Evolutionary conservation across 2,888 invertebrate genomes (phyloP).

Genomic region (Caradrina clavipalpis): DNA sequence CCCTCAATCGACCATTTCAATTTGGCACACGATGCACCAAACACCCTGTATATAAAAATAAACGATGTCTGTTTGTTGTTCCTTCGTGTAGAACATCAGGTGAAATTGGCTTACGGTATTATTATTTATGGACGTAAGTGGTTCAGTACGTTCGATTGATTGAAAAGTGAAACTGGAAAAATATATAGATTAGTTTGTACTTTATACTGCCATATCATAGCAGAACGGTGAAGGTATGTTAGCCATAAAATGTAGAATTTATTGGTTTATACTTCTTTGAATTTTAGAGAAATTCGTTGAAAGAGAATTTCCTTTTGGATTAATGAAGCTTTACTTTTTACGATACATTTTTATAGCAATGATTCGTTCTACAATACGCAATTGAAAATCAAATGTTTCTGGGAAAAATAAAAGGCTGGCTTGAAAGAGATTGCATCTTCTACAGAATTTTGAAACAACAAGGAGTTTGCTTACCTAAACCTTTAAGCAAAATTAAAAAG

Average conservation of each 20-base stretch:
- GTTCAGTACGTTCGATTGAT: constrained; percentile 27
- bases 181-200: constrained; percentile 25
- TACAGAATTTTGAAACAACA: no score
- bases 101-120: constrained; percentile 42
- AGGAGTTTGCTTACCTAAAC: no score
- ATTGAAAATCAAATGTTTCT: no score
- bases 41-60: constrained; percentile 65
- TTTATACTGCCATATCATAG: constrained; percentile 22
- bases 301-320: constrained; percentile 20
- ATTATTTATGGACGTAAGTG: constrained; percentile 43
- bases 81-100: constrained; percentile 38
- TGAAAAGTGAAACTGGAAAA: constrained; percentile 31
- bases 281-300: constrained; percentile 40
- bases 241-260: constrained; percentile 26
- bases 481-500: no score
- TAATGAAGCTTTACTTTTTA: not conserved
- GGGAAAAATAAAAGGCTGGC: no score
- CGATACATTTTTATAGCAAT: constrained; percentile 9
- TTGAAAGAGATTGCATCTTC: not conserved
- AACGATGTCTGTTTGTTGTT: constrained; percentile 58
- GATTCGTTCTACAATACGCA: constrained; percentile 10
- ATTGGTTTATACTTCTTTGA: constrained; percentile 26
- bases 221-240: not conserved
- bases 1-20: no score
- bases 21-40: no score